phyloP scores from a whole-genome alignment of 2,888 invertebrate species.

The Gymnocheta viridis region DNA sequence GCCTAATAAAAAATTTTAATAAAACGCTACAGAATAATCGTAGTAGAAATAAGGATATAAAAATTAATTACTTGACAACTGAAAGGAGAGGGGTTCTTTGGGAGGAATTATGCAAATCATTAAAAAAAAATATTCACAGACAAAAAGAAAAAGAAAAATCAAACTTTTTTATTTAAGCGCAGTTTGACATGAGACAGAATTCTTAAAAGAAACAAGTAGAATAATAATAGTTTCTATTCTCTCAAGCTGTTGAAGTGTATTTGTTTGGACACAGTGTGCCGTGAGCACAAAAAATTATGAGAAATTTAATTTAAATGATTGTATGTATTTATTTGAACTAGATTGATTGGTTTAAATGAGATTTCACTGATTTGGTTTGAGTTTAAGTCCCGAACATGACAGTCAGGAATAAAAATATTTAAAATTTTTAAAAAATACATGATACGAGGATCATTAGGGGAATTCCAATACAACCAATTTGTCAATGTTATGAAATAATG shows the following conservation, averaged over 20 bases:
- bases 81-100: not conserved
- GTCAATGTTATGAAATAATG: no score
- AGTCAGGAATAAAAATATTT: no score
- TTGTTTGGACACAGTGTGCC: constrained; percentile 1
- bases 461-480: no score
- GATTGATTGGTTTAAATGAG: no score
- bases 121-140: not conserved
- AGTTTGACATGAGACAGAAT: constrained; percentile 10
- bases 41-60: constrained; percentile 8
- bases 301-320: no score
- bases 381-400: no score
- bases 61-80: constrained; percentile 35
- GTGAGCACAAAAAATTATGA: not conserved
- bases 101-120: constrained; percentile 44
- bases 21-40: constrained; percentile 17
- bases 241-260: not conserved
- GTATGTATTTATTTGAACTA: no score
- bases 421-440: no score
- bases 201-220: not conserved
- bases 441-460: no score
- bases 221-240: not conserved
- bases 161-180: constrained; percentile 9
- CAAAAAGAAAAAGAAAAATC: not conserved
- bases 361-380: no score
- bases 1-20: constrained; percentile 5